Base-by-base conservation (phyloP, 1,140 invertebrate species). In the Samia ricini region DNA sequence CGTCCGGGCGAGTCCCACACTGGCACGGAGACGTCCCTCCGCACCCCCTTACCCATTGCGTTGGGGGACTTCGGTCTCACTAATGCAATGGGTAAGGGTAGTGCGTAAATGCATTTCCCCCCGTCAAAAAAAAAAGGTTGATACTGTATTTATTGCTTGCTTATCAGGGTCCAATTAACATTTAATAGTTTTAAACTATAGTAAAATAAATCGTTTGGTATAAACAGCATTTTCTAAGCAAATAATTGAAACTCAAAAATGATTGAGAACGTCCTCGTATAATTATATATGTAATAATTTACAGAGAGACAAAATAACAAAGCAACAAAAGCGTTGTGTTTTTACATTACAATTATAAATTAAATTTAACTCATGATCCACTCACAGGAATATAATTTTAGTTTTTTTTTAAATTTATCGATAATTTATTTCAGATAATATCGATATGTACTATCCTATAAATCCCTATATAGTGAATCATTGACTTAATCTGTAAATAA, bases 181-280 rank as follows among this genome's bases (percentile, higher is more conserved):
- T n/a, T n/a, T n/a, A n/a, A n/a, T n/a, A n/a, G n/a, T n/a, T n/a
- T n/a, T n/a, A n/a, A n/a, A n/a, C n/a, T n/a, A n/a, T n/a, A n/a
- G n/a, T n/a, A n/a, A n/a, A n/a, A n/a, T n/a, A n/a, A n/a, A n/a
- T n/a, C n/a, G n/a, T n/a, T n/a, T n/a, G n/a, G n/a, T n/a, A n/a
- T n/a, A n/a, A n/a, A n/a, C n/a, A n/a, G 26, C 1, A 29, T 5
- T 29, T 5, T 29, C 26, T 5, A 51, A 51, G 22, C 12, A 22
- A 60, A 63, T 72, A 80, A 80, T 73, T 76, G 78, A 81, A 83
- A 79, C 69, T 71, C 72, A 68, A 63, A 61, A 63, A 59, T 76
- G 71, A 74, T 85, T 66, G 73, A 79, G 81, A 84, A 85, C 76
- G 73, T 75, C 79, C 81, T 78, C 77, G 74, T 86, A 86, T 86